These are phyloP conservation scores for Nemopilema nomurai DNA, from an alignment of 30 jellyfish, hydroid and myxozoan genomes.

Conservation along the genomic window DNA sequence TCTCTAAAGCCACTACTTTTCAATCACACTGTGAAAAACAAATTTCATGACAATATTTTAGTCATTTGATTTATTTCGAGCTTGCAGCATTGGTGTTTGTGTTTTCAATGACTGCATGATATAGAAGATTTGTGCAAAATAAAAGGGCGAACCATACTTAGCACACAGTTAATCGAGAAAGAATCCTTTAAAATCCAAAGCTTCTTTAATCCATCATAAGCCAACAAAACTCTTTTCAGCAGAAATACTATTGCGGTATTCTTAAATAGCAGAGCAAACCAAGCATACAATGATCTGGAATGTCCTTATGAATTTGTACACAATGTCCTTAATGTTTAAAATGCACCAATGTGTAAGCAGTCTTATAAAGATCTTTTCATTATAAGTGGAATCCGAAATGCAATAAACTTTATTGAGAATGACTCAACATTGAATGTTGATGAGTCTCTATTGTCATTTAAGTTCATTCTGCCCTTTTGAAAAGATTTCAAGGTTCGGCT, in stretches of 20 bases:
- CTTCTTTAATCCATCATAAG: background rate
- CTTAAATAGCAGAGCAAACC: background rate
- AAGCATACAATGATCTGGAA: background rate
- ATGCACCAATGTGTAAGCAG: background rate
- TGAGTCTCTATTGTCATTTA: background rate
- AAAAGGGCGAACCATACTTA: background rate
- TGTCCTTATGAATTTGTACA: background rate
- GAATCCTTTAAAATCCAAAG: background rate
- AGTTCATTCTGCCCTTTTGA: background rate
- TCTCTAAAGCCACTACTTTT: no score
- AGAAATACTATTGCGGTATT: background rate
- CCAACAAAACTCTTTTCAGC: background rate
- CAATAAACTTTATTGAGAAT: background rate
- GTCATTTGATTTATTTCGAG: background rate
- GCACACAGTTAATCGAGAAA: background rate
- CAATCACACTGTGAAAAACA: no score
- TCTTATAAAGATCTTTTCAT: background rate
- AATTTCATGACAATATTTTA: no score
- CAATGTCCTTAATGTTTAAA: background rate
- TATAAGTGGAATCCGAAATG: background rate
- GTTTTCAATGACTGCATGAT: background rate
- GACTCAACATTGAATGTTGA: background rate
- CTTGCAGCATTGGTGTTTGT: background rate
- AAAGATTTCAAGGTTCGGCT: slow-evolving; percentile 30
- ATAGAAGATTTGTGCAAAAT: background rate